These are phyloP conservation scores for Clivina fossor DNA, from an alignment of 2,888 invertebrate genomes.

Conservation along the genomic window DNA sequence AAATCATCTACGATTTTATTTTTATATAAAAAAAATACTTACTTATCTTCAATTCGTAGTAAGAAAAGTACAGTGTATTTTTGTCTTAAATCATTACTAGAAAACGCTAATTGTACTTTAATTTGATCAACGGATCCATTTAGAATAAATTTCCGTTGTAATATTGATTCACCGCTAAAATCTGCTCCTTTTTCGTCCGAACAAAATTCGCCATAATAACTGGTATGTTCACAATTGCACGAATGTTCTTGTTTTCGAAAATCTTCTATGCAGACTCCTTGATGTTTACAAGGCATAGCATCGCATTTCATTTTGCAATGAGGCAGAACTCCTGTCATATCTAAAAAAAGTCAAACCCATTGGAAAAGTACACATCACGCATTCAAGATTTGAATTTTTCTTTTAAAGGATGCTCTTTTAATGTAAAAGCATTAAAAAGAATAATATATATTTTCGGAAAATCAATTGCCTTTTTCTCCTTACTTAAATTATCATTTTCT, in stretches of 20 bases:
- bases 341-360: slow-evolving; percentile 17
- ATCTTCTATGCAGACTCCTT: slow-evolving; percentile 85
- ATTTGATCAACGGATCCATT: slow-evolving; percentile 73
- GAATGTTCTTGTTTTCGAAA: slow-evolving; percentile 83
- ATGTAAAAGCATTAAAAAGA: no score
- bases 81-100: slow-evolving; percentile 75
- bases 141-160: slow-evolving; percentile 75
- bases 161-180: slow-evolving; percentile 82
- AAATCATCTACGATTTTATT: not conserved
- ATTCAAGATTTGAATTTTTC: no score
- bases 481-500: slow-evolving; percentile 54
- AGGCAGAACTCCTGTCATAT: slow-evolving; percentile 66
- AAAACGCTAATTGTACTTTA: slow-evolving; percentile 84
- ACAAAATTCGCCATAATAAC: slow-evolving; percentile 86
- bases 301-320: slow-evolving; percentile 91
- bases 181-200: slow-evolving; percentile 88
- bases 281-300: slow-evolving; percentile 82
- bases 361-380: no score
- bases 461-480: not conserved
- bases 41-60: slow-evolving; percentile 82
- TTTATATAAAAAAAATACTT: slow-evolving; percentile 45
- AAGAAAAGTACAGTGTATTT: slow-evolving; percentile 77
- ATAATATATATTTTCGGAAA: no score
- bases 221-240: slow-evolving; percentile 87
- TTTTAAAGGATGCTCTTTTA: no score